Evolutionary conservation across 2,113 vertebrate genomes (phyloP).

Genomic region (Muscicapa adusta): DNA sequence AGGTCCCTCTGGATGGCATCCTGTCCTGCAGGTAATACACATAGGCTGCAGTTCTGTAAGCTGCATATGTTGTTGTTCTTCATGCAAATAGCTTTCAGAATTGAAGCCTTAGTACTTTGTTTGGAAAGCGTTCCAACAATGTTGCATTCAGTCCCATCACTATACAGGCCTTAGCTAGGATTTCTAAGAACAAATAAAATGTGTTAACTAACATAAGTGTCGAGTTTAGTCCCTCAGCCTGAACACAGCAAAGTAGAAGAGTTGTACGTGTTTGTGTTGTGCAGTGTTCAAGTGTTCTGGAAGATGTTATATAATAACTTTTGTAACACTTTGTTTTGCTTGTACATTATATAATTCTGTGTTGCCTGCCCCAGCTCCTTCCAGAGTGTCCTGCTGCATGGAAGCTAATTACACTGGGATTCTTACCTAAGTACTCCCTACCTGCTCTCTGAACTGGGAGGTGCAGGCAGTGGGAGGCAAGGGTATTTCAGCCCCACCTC

Average conservation of each 20-base stretch:
- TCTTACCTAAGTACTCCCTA: neutral
- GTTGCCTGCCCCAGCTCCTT: neutral
- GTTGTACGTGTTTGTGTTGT: neutral
- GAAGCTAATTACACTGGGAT: neutral
- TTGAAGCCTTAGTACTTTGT: neutral
- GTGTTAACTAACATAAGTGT: neutral
- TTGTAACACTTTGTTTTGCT: neutral
- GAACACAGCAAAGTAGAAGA: neutral
- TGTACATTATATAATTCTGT: neutral
- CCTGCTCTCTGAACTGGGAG: neutral
- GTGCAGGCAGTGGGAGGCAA: neutral
- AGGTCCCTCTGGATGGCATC: neutral
- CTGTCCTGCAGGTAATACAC: neutral
- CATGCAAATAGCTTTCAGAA: neutral
- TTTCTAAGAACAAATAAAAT: neutral
- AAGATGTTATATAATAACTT: neutral
- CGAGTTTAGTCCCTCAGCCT: neutral
- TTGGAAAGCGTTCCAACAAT: fast-evolving
- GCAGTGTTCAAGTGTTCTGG: neutral
- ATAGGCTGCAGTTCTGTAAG: neutral
- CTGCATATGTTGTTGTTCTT: neutral
- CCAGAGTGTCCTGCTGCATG: neutral
- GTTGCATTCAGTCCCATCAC: neutral
- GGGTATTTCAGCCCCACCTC: neutral
- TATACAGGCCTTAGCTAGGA: neutral